A percentile compares a stretch with the other conserved stretches of the same genome.
Evolutionary conservation across 1,140 invertebrate genomes (phyloP).

Genomic region (Carcinoscorpius rotundicauda): DNA sequence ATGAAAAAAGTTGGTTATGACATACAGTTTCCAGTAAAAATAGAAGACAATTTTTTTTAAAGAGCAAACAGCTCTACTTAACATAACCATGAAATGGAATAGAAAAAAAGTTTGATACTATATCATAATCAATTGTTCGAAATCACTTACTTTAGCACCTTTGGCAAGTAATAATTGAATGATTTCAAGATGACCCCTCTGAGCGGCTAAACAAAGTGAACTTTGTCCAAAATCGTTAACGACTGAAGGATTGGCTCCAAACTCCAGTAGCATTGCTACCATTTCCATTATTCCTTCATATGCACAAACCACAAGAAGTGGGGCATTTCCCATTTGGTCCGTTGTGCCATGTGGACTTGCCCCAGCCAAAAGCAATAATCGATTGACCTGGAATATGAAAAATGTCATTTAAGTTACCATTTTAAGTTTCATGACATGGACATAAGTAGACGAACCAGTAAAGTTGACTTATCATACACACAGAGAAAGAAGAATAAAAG

Average conservation of each 20-base stretch:
- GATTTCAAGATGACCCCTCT: conserved; percentile 36
- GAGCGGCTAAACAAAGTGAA: conserved; percentile 60
- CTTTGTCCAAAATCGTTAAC: conserved; percentile 78
- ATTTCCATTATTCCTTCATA: conserved; percentile 76
- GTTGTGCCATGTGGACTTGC: conserved; percentile 62
- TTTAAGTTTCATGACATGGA: too few species aligned
- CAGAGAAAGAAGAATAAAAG: too few species aligned
- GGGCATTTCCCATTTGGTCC: conserved; percentile 64
- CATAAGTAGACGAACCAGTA: too few species aligned
- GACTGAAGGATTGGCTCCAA: conserved; percentile 78
- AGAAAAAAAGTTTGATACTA: too few species aligned
- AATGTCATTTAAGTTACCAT: too few species aligned
- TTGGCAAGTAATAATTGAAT: conserved; percentile 31
- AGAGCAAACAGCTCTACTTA: too few species aligned
- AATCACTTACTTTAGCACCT: conserved; percentile 27
- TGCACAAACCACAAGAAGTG: conserved; percentile 74
- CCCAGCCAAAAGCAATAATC: conserved; percentile 76
- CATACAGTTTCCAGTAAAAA: too few species aligned
- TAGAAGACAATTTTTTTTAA: too few species aligned
- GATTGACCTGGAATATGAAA: conserved; percentile 49
- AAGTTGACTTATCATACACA: too few species aligned
- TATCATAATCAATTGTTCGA: too few species aligned
- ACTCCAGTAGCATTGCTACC: conserved; percentile 76
- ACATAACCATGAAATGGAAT: too few species aligned
- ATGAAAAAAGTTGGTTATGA: too few species aligned